Evolutionary conservation across 2,113 vertebrate species (phyloP), one percentile per base, ranked within the genome.

Genomic region (Gavialis gangeticus): DNA sequence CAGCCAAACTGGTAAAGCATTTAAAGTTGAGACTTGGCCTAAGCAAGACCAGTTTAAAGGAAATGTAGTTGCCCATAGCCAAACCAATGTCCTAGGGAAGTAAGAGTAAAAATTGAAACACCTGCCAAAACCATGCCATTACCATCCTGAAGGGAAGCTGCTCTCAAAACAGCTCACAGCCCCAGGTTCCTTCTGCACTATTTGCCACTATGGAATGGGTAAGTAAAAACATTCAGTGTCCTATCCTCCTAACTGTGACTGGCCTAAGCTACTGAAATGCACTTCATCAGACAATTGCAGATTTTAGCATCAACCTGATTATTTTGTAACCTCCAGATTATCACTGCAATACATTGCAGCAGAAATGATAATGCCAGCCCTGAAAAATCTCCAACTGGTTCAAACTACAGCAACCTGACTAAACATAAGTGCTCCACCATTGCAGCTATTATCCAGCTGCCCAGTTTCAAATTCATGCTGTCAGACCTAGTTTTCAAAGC

Each of bases 221-320:
- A 58, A 3, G 3, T 78, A 46, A 63, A 46, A 81, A 18, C 5
- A 55, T 19, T 83, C 4, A 2, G 55, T 19, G 87, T 86, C 82
- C 55, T 46, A 8, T 16, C 19, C 6, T 89, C 57, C 80, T 79
- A 89, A 88, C 3, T 0, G 0, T 10, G 19, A 14, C 2, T 0
- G 0, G 10, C 24, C 67, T 46, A 78, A 58, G 77, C 5, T 22
- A 79, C 55, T 87, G 73, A 4, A 83, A 13, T 13, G 60, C 0
- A 0, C 16, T 76, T 28, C 6, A 56, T 67, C 66, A 3, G 37
- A 71, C 30, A 34, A 34, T 37, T 37, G 84, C 25, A 12, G 28
- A 12, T 64, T 83, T 34, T 2, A 5, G 78, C 73, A 69, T 7
- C 62, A 62, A 76, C 2, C 37, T 5, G 1, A 60, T 10, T 34